Evolutionary conservation across 2,888 invertebrate genomes (phyloP).

Genomic region (Pachycephus smyrnensis): DNA sequence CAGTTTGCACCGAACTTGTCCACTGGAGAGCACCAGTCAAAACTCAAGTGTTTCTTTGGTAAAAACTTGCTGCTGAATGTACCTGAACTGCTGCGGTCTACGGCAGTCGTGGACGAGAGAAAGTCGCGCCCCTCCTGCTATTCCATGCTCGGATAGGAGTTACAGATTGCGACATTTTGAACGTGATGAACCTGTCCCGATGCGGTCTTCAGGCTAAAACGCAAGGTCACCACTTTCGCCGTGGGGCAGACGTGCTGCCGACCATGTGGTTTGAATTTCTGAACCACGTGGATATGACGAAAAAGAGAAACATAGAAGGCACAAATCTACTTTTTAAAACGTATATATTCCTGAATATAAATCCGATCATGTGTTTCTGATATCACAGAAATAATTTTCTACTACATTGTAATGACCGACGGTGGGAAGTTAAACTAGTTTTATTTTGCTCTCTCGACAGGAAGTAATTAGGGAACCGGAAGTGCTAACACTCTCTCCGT

Average conservation of each 20-base stretch:
- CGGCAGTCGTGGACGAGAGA: slow-evolving; percentile 39
- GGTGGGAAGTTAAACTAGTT: slow-evolving; percentile 1
- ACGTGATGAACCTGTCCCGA: slow-evolving; percentile 19
- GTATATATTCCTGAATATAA: not conserved
- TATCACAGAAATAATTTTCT: slow-evolving; percentile 25
- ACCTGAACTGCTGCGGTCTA: slow-evolving; percentile 33
- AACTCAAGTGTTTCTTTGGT: slow-evolving; percentile 49
- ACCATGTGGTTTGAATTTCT: not conserved
- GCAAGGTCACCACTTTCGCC: slow-evolving; percentile 39
- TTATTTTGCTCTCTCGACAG: not conserved
- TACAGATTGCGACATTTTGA: slow-evolving; percentile 45
- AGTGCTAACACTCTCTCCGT: not conserved
- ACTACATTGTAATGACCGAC: slow-evolving; percentile 17
- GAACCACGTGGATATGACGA: not conserved
- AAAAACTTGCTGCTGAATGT: slow-evolving; percentile 62
- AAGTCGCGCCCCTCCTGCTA: slow-evolving; percentile 40
- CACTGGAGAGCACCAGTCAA: slow-evolving; percentile 8
- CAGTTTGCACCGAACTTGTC: slow-evolving; percentile 14
- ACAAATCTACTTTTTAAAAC: not conserved
- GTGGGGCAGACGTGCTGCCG: slow-evolving; percentile 14
- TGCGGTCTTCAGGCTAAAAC: slow-evolving; percentile 29
- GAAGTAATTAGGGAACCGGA: not conserved
- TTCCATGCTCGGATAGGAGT: slow-evolving; percentile 14
- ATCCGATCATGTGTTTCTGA: slow-evolving; percentile 24
- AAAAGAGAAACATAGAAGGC: not conserved